phyloP scores from a whole-genome alignment of 2,888 invertebrate species.

The Noctua janthe region DNA sequence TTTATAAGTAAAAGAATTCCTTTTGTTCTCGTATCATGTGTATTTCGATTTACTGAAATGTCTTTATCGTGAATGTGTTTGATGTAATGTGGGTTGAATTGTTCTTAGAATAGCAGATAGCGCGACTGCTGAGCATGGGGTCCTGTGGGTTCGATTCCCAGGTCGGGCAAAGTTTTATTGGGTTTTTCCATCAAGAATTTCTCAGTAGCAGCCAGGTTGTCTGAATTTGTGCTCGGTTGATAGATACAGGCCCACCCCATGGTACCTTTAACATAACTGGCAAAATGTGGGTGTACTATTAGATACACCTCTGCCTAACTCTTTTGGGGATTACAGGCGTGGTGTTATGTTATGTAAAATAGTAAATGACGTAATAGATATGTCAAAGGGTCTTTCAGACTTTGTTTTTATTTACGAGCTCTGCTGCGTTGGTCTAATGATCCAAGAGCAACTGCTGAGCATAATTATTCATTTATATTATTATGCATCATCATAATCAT shows the following conservation, averaged over 20 bases:
- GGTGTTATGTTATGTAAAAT: background rate
- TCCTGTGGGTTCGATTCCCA: background rate
- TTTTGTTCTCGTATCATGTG: conserved; percentile 53
- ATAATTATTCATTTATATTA: too few relatives aligned
- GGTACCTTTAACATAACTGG: background rate
- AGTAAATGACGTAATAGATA: background rate
- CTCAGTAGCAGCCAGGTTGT: background rate
- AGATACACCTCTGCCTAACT: background rate
- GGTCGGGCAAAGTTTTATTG: background rate
- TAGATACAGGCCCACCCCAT: background rate
- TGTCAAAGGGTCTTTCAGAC: background rate
- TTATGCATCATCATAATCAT: too few relatives aligned
- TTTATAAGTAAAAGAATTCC: conserved; percentile 54
- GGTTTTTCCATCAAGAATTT: background rate
- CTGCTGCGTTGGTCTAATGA: background rate
- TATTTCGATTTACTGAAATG: conserved; percentile 42
- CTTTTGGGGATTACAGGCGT: background rate
- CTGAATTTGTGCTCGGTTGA: background rate
- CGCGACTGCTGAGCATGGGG: background rate
- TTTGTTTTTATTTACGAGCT: background rate
- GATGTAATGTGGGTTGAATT: conserved; percentile 25
- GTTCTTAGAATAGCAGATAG: conserved; percentile 4
- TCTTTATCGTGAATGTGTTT: conserved; percentile 37
- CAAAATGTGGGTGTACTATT: background rate
- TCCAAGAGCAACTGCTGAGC: too few relatives aligned